phyloP scores from a whole-genome alignment of 2,888 invertebrate species.

The Mimachlamys varia region DNA sequence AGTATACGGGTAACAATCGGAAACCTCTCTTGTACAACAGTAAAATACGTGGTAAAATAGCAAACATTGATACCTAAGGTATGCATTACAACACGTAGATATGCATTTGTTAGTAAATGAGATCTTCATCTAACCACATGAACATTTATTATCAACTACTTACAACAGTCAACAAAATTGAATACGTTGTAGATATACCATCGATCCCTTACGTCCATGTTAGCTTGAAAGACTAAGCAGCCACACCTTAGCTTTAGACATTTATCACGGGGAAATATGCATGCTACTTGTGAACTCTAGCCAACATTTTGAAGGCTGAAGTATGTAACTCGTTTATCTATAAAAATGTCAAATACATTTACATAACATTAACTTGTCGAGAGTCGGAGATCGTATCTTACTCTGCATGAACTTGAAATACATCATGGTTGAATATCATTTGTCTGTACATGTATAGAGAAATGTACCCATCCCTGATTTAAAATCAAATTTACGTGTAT shows the following conservation, averaged over 20 bases:
- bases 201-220: too few species aligned
- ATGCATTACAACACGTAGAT: too few species aligned
- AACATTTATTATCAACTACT: too few species aligned
- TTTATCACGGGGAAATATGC: not conserved
- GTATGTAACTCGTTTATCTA: not conserved
- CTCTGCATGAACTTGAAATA: not conserved
- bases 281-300: not conserved
- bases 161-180: too few species aligned
- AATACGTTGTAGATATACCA: too few species aligned
- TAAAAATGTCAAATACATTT: conserved; percentile 12
- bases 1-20: too few species aligned
- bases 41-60: too few species aligned
- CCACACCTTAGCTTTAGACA: not conserved
- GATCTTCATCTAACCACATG: too few species aligned
- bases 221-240: too few species aligned
- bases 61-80: too few species aligned
- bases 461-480: not conserved
- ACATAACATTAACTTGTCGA: not conserved
- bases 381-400: not conserved
- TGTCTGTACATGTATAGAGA: not conserved
- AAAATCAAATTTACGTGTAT: not conserved
- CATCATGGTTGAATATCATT: not conserved
- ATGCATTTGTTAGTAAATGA: too few species aligned
- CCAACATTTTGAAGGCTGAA: not conserved
- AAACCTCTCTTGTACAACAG: too few species aligned